phyloP scores from a whole-genome alignment of 2,888 invertebrate species.

The Sericinus montela region DNA sequence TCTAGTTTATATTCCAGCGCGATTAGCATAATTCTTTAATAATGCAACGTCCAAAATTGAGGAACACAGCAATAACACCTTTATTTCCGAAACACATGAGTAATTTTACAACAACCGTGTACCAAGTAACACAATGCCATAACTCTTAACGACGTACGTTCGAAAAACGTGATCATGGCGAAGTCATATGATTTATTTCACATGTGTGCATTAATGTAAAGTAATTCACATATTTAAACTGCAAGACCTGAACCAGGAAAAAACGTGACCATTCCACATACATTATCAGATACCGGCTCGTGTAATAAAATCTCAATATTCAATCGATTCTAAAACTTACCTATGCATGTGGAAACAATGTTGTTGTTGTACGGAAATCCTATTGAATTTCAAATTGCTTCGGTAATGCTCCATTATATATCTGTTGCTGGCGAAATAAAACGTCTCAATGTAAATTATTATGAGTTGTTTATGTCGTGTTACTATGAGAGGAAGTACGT shows the following conservation, averaged over 20 bases:
- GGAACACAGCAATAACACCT: constrained; percentile 14
- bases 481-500: no score
- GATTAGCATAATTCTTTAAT: constrained; percentile 54
- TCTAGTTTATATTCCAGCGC: constrained; percentile 41
- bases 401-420: constrained; percentile 1
- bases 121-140: constrained; percentile 1
- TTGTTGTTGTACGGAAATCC: constrained; percentile 15
- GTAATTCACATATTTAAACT: constrained; percentile 18
- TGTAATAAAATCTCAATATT: constrained; percentile 18
- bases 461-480: no score
- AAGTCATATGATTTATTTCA: constrained; percentile 15
- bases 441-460: no score
- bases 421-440: constrained; percentile 3
- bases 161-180: constrained; percentile 16
- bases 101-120: neutral
- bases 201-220: constrained; percentile 22
- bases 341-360: constrained; percentile 9
- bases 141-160: constrained; percentile 11
- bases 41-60: constrained; percentile 27
- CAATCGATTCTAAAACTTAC: constrained; percentile 6
- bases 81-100: neutral
- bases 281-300: constrained; percentile 11
- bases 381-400: constrained; percentile 19
- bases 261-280: constrained; percentile 15
- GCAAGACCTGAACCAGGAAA: constrained; percentile 18